These are phyloP conservation scores for Anaspis maculata DNA, from an alignment of 2,888 invertebrate genomes.

Conservation along the genomic window DNA sequence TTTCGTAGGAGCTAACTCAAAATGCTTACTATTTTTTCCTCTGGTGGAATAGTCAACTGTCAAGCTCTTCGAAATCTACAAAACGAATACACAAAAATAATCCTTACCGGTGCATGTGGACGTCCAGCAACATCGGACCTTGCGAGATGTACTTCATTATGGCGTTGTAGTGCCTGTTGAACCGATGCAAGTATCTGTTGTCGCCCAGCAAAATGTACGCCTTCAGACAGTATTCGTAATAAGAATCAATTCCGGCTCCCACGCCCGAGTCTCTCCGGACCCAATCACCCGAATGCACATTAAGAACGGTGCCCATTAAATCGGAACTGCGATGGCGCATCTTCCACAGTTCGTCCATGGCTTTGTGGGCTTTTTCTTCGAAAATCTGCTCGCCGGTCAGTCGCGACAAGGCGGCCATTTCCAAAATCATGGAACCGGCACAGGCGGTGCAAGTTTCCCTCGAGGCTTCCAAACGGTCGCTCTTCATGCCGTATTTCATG, in stretches of 20 bases:
- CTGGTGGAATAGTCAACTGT: too few species aligned
- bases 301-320: conserved; percentile 94
- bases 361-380: conserved; percentile 89
- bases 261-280: conserved; percentile 93
- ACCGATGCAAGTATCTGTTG: conserved; percentile 85
- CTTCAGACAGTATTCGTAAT: conserved; percentile 97
- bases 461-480: conserved; percentile 61
- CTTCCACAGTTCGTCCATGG: conserved; percentile 96
- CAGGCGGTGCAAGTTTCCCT: conserved; percentile 96
- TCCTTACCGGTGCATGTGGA: conserved; percentile 64
- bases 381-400: conserved; percentile 86
- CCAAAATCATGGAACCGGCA: conserved; percentile 95
- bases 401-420: conserved; percentile 92
- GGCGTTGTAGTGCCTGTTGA: conserved; percentile 91
- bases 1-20: too few species aligned
- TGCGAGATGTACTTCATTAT: conserved; percentile 96
- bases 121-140: conserved; percentile 88
- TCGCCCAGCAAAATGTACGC: conserved; percentile 94
- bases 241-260: conserved; percentile 98
- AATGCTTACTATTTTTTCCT: too few species aligned
- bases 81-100: conserved; percentile 2
- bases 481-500: conserved; percentile 73
- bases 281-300: conserved; percentile 98
- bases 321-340: conserved; percentile 84
- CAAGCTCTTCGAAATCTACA: too few species aligned